Evolutionary conservation across 92 coral and sea anemone genomes (phyloP).

Genomic region (Phenganax subtilis): DNA sequence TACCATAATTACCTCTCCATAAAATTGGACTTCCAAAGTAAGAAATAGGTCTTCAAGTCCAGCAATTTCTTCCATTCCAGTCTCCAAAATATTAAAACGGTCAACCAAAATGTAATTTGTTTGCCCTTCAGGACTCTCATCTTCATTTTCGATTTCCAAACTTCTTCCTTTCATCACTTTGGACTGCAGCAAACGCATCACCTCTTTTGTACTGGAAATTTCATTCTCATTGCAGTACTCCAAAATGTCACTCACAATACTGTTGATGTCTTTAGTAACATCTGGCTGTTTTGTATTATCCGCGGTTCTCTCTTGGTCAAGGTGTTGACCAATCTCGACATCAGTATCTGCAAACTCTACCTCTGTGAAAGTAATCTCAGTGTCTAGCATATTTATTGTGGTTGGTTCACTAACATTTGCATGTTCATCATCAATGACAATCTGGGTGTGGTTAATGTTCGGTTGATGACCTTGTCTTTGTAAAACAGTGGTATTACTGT

Average conservation of each 20-base stretch:
- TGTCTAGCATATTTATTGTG: too few relatives aligned
- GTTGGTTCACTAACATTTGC: too few relatives aligned
- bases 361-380: too few relatives aligned
- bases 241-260: neutral
- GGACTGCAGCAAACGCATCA: neutral
- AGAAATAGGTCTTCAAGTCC: slow-evolving; percentile 8
- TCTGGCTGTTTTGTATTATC: too few relatives aligned
- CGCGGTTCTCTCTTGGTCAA: too few relatives aligned
- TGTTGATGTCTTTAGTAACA: neutral
- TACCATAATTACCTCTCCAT: slow-evolving; percentile 13
- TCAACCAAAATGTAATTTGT: slow-evolving; percentile 8
- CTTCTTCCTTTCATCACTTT: slow-evolving; percentile 9
- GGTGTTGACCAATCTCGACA: too few relatives aligned
- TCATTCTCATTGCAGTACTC: neutral
- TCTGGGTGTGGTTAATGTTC: too few relatives aligned
- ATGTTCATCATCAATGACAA: too few relatives aligned
- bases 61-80: slow-evolving; percentile 19
- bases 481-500: too few relatives aligned
- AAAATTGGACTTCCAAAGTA: neutral
- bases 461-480: too few relatives aligned
- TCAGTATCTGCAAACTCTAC: too few relatives aligned
- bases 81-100: neutral
- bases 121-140: slow-evolving; percentile 7
- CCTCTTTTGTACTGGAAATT: slow-evolving; percentile 2
- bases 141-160: slow-evolving; percentile 13